A percentile compares a stretch with the other conserved stretches of the same genome.
phyloP scores from a whole-genome alignment of 2,888 invertebrate genomes.

The Tetragonula carbonaria region DNA sequence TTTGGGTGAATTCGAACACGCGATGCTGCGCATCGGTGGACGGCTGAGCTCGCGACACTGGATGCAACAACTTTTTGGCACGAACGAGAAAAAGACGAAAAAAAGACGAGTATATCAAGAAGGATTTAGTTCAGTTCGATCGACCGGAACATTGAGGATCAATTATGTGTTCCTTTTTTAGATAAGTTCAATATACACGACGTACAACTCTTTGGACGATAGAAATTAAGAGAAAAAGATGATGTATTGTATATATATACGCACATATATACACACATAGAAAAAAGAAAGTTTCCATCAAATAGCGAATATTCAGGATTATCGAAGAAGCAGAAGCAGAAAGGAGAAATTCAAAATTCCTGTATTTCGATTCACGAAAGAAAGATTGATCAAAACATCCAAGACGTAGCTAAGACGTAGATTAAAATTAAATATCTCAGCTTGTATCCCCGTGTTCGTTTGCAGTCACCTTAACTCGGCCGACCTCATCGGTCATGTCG shows the following conservation, averaged over 20 bases:
- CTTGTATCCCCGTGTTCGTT: conserved; percentile 8
- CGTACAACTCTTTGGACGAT: conserved; percentile 10
- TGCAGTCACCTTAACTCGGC: conserved; percentile 11
- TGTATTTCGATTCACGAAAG: not conserved
- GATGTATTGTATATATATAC: too few relatives aligned
- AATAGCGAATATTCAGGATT: conserved; percentile 24
- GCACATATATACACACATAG: not conserved
- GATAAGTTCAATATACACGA: conserved; percentile 13
- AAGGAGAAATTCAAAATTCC: conserved; percentile 18
- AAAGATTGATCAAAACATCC: not conserved
- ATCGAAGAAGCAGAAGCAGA: not conserved
- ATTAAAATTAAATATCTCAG: not conserved
- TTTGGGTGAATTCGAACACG: conserved; percentile 34
- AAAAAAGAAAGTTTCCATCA: not conserved
- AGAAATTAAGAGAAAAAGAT: conserved; percentile 12
- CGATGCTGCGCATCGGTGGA: conserved; percentile 44
- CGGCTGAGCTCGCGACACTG: conserved; percentile 29
- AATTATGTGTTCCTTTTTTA: conserved; percentile 18
- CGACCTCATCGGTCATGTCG: conserved; percentile 42
- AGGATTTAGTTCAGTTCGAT: conserved; percentile 23
- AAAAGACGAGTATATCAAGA: not conserved
- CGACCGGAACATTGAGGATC: conserved; percentile 19
- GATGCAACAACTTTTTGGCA: conserved; percentile 3
- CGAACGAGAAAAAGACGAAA: not conserved
- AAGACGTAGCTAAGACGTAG: too few relatives aligned